Evolutionary conservation across 2,797 vertebrate species (phyloP).

Genomic region (Lutjanus argentimaculatus): DNA sequence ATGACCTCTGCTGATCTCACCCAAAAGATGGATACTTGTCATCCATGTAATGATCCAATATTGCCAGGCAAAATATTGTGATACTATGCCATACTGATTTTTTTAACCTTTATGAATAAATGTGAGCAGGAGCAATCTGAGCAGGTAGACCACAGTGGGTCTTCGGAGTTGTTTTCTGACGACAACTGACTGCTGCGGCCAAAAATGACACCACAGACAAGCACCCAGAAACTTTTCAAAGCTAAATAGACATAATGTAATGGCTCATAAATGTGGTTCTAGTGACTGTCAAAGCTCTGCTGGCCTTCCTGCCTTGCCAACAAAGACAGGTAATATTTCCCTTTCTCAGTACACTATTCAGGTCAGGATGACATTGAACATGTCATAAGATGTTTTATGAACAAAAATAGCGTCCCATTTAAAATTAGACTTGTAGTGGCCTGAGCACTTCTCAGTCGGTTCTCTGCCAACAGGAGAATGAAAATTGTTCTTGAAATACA

Average conservation of each 20-base stretch:
- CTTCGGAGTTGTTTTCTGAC: neutral
- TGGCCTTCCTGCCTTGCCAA: neutral
- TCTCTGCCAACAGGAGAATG: neutral
- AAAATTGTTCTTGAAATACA: neutral
- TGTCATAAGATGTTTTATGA: neutral
- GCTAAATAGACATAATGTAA: neutral
- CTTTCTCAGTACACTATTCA: neutral
- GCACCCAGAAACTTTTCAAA: neutral
- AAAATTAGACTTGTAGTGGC: neutral
- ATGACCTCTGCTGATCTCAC: too few relatives aligned
- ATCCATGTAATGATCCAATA: too few relatives aligned
- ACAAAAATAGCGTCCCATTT: conserved; percentile 1
- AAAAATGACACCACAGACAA: neutral
- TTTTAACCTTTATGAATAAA: too few relatives aligned
- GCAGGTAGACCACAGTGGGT: neutral
- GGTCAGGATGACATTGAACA: conserved; percentile 11
- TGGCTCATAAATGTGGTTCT: neutral
- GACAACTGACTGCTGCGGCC: neutral
- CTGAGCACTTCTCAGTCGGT: neutral
- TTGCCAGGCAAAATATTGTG: too few relatives aligned
- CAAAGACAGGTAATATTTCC: neutral
- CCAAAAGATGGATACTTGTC: too few relatives aligned
- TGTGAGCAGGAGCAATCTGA: too few relatives aligned
- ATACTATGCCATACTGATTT: too few relatives aligned
- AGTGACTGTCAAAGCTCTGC: neutral